Evolutionary conservation across 2,888 invertebrate genomes (phyloP), one percentile per base, ranked within the genome.

Genomic region (Chrysolina americana): DNA sequence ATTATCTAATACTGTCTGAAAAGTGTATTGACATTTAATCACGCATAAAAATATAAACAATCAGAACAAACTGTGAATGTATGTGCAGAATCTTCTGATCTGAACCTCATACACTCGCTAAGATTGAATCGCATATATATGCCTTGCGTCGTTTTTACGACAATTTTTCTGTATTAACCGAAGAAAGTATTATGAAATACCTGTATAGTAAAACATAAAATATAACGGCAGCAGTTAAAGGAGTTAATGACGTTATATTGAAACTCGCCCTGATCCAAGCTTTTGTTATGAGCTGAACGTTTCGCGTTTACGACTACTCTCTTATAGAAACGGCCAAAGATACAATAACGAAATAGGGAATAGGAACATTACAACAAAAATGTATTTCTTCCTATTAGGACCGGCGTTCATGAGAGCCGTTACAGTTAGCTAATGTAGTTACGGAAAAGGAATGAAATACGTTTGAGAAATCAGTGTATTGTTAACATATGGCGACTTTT

Each of bases 171-270:
- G n/a, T 17, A 59, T 59, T 28, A 59, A n/a, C 28, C 19, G 28
- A 23, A 28, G 50, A 59, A 36, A 59, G 59, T 59, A 59, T 59
- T 36, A 59, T 28, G 59, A 59, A 59, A 59, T 59, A 59, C 59
- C 59, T 59, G 59, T 15, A 59, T 36, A 59, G n/a, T 59, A 59
- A 59, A 59, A 59, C 59, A 59, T 59, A 59, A 59, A 59, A 59
- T 59, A 59, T 59, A 59, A 59, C 59, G 59, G 28, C 17, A 10
- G 59, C 56, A 21, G 53, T 68, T 63, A 72, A 72, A 72, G 72
- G 41, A 72, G 63, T 72, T 68, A 59, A 59, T 59, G 59, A 59
- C 59, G 59, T 59, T 59, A 59, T 59, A 59, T 59, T 59, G 59
- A 59, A 59, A 59, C 28, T 59, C 59, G 15, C 28, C n/a, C 59